Conservation (phyloP, 1,140 invertebrate species). For the Drosophila pseudoananassae region DNA sequence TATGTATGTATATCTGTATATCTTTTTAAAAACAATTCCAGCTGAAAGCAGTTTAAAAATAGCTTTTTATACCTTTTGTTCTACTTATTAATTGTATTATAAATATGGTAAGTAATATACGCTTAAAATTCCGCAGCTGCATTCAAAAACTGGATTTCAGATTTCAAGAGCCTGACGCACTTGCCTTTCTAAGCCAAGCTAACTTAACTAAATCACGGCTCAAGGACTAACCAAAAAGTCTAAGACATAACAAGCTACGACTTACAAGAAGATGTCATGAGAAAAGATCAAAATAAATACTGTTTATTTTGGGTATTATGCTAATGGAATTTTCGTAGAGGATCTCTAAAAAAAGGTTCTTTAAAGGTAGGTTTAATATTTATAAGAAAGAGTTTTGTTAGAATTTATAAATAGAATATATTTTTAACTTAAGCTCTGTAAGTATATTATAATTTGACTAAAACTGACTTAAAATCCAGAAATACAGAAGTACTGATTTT, state of each 20-base stretch:
- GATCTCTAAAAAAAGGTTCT: too few relatives aligned
- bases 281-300: constrained; percentile 42
- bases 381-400: too few relatives aligned
- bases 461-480: too few relatives aligned
- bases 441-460: too few relatives aligned
- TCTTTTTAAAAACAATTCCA: constrained; percentile 16
- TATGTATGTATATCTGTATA: too few relatives aligned
- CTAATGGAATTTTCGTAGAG: neutral
- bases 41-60: constrained; percentile 35
- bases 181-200: constrained; percentile 23
- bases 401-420: too few relatives aligned
- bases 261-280: constrained; percentile 29
- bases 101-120: constrained; percentile 18
- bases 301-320: neutral
- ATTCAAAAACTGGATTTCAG: constrained; percentile 31
- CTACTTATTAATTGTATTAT: constrained; percentile 20
- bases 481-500: too few relatives aligned
- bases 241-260: neutral
- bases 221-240: constrained; percentile 29
- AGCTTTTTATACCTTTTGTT: constrained; percentile 13
- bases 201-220: constrained; percentile 10
- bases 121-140: constrained; percentile 22
- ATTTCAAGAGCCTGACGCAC: constrained; percentile 23
- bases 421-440: too few relatives aligned
- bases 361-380: too few relatives aligned